Evolutionary conservation across 2,113 vertebrate species (phyloP).

Genomic region (Salvelinus namaycush): DNA sequence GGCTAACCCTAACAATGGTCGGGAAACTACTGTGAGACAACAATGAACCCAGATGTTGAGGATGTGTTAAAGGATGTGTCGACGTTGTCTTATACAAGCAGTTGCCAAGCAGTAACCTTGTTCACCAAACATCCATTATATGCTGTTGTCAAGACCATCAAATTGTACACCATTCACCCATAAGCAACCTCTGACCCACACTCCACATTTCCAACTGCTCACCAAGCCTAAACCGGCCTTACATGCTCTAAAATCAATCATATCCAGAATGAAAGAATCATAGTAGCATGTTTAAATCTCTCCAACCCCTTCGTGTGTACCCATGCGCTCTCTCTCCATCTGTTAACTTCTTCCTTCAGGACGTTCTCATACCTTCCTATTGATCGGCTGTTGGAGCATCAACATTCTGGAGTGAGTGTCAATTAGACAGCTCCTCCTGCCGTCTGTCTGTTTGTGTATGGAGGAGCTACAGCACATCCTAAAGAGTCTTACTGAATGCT

Average conservation of each 20-base stretch:
- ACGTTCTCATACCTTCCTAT: slow-evolving; percentile 59
- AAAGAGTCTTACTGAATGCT: slow-evolving; percentile 42
- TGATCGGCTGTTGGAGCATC: slow-evolving; percentile 63
- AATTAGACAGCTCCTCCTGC: slow-evolving; percentile 66
- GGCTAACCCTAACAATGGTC: too few species aligned
- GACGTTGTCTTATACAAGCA: slow-evolving; percentile 6
- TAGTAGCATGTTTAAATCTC: too few species aligned
- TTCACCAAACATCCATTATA: neutral
- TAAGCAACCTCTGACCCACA: neutral
- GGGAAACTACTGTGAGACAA: too few species aligned
- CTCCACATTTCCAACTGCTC: neutral
- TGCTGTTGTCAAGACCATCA: neutral
- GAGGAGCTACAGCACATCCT: slow-evolving; percentile 35
- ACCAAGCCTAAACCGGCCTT: neutral
- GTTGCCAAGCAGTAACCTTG: neutral
- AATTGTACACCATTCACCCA: neutral
- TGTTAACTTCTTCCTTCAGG: slow-evolving; percentile 48
- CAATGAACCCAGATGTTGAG: too few species aligned
- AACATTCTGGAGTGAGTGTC: slow-evolving; percentile 50
- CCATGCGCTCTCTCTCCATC: slow-evolving; percentile 23
- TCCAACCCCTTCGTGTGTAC: neutral
- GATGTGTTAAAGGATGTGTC: too few species aligned
- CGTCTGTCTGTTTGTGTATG: slow-evolving; percentile 45
- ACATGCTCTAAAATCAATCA: too few species aligned
- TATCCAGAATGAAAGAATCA: too few species aligned